Base-by-base conservation (phyloP, 2,888 invertebrate genomes). In the Ophonus ardosiacus region DNA sequence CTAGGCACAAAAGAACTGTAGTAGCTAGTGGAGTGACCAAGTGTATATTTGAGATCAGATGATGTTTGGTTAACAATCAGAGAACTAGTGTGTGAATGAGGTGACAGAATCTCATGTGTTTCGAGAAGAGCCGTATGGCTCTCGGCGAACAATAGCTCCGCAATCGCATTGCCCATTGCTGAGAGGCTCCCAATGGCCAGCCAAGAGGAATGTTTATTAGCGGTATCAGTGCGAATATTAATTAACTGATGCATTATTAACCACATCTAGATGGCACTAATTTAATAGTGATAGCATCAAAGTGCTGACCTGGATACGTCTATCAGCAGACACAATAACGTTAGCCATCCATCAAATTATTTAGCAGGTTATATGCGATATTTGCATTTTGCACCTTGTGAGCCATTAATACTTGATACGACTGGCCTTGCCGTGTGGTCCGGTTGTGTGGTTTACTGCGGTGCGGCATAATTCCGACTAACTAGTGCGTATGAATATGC, bases 241-340 rank as follows among this genome's bases (percentile, higher is more conserved):
- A 84, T 84, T 84, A 84, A 84, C 84, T 84, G 76, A 76, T 84
- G 84, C 84, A 84, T 84, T 84, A 84, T 84, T 84, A 84, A 84
- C 84, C 84, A 84, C 61, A 84, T 84, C 84, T 84, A 84, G 84
- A 84, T 84, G 84, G 78, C 84, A 84, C 78, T 84, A 84, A 84
- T 84, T 84, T 84, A 76, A 84, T 84, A 84, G 84, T 78, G 84
- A 84, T 84, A 84, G 78, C 84, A 84, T 84, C 84, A 78, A 84
- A 84, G 84, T 84, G 61, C 78, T 74, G 78, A 84, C 84, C 84
- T 78, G 84, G 78, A 84, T 84, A 78, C 76, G 84, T 84, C 84
- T 56, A 78, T 84, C 84, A 84, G 81, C 61, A 40, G 74, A 24
- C 40, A 74, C 56, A 56, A 83, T 59, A 78, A 43, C 24, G 57